Conservation (phyloP, 2,113 vertebrate genomes). For the Oxygymnocypris stewartii region DNA sequence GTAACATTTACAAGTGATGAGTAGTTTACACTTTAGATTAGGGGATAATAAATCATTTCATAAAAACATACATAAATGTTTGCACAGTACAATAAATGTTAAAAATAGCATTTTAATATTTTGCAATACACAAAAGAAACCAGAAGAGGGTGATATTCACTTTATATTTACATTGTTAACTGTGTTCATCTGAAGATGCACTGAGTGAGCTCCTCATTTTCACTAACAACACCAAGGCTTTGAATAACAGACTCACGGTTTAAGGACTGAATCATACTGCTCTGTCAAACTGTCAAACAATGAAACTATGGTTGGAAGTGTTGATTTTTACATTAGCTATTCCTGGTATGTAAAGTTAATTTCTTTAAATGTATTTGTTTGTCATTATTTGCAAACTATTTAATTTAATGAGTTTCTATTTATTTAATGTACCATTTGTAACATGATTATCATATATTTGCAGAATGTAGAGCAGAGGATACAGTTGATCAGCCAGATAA, state of each 20-base stretch:
- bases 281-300: neutral
- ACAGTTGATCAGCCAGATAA: constrained; percentile 3
- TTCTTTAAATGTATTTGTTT: neutral
- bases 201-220: neutral
- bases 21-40: no score
- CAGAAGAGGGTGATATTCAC: neutral
- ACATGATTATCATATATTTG: neutral
- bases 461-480: neutral
- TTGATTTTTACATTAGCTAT: neutral
- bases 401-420: neutral
- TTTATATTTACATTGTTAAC: neutral
- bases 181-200: neutral
- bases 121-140: neutral
- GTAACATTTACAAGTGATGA: no score
- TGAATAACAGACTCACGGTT: neutral
- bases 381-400: neutral
- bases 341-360: neutral
- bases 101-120: neutral
- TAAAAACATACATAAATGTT: no score
- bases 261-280: neutral
- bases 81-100: no score
- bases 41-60: no score
- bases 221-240: neutral
- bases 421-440: neutral
- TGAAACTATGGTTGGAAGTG: neutral